These are phyloP conservation scores for Cirrhinus mrigala DNA, from an alignment of 2,797 vertebrate species.

Conservation along the genomic window DNA sequence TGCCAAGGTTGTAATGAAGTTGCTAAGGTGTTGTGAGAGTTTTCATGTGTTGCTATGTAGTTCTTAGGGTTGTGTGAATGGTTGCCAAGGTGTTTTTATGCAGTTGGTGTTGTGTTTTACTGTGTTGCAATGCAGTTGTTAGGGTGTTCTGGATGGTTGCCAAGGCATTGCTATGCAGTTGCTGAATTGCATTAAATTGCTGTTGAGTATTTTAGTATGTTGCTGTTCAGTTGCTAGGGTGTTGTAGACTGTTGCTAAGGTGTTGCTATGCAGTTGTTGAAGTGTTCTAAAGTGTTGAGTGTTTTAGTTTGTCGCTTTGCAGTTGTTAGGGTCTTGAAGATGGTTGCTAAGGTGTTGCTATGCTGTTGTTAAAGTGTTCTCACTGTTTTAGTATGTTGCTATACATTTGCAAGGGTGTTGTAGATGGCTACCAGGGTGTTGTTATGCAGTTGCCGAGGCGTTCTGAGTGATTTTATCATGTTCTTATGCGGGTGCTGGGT, in stretches of 20 bases:
- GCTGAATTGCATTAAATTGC: no score
- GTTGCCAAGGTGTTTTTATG: not conserved
- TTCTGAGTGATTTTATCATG: not conserved
- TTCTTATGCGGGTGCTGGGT: not conserved
- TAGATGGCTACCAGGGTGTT: not conserved
- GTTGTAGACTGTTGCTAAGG: not conserved
- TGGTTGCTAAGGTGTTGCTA: not conserved
- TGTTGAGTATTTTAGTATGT: not conserved
- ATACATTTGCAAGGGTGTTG: not conserved
- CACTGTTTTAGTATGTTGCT: not conserved
- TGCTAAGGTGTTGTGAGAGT: no score
- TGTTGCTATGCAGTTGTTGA: not conserved
- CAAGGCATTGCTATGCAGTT: not conserved
- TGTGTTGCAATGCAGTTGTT: not conserved
- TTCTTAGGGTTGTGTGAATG: not conserved
- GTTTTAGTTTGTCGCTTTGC: not conserved
- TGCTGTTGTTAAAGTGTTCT: not conserved
- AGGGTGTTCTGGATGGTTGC: accelerated
- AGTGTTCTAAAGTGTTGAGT: not conserved
- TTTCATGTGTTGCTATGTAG: not conserved
- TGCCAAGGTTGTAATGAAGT: not conserved
- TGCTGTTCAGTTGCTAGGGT: not conserved
- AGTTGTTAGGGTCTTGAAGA: not conserved
- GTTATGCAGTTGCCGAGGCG: not conserved
- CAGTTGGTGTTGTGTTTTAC: not conserved